Conservation (phyloP, 1,140 invertebrate genomes). For the Frieseomelitta varia region DNA sequence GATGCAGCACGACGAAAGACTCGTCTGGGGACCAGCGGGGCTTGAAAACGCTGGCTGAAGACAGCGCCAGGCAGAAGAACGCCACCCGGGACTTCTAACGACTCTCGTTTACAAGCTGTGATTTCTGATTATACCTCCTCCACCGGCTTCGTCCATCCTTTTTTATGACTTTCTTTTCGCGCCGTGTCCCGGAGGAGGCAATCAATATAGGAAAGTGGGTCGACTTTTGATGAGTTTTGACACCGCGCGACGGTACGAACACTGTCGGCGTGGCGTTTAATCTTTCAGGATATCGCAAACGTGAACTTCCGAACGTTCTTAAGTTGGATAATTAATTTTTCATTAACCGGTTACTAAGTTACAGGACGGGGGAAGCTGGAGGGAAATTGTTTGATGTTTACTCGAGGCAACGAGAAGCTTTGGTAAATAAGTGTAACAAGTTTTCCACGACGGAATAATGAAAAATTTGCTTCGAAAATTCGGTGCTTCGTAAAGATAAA, state of each 20-base stretch:
- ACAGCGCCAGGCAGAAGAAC: constrained; percentile 45
- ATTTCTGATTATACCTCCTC: constrained; percentile 64
- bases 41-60: constrained; percentile 51
- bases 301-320: background rate
- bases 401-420: too few species aligned
- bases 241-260: background rate
- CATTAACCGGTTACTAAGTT: background rate
- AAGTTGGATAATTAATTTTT: constrained; percentile 11
- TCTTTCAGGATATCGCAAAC: background rate
- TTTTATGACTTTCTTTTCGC: constrained; percentile 35
- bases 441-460: too few species aligned
- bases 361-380: background rate
- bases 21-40: constrained; percentile 55
- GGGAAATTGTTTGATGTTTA: background rate
- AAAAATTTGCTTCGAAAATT: too few species aligned
- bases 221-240: constrained; percentile 31
- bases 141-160: background rate
- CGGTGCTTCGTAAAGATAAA: background rate
- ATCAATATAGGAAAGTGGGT: constrained; percentile 48
- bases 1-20: constrained; percentile 63
- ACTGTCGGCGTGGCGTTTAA: background rate
- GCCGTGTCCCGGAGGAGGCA: constrained; percentile 16
- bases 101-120: constrained; percentile 64
- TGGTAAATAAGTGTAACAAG: background rate
- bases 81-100: constrained; percentile 62